Conservation (phyloP, 2,113 vertebrate species). For the Cervus canadensis region DNA sequence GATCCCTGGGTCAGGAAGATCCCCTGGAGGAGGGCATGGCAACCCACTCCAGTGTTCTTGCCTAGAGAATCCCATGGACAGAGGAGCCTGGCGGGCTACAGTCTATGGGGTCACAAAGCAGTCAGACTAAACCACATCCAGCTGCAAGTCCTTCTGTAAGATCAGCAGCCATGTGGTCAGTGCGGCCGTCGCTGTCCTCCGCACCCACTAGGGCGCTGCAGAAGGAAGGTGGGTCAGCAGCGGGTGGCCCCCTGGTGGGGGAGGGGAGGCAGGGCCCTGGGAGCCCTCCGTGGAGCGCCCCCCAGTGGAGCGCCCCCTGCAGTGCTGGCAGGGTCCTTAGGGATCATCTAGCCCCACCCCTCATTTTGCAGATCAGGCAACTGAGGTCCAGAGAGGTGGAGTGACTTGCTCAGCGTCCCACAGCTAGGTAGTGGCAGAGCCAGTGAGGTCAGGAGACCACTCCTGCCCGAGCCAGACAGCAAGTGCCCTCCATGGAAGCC, state of each 20-base stretch:
- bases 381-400: constrained; percentile 1
- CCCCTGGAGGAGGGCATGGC: neutral
- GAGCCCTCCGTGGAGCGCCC: neutral
- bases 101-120: neutral
- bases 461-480: neutral
- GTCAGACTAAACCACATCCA: neutral
- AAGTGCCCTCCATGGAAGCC: neutral
- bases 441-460: neutral
- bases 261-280: neutral
- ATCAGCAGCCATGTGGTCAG: neutral
- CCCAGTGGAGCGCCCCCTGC: too few relatives aligned
- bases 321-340: neutral
- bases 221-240: neutral
- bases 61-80: neutral
- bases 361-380: neutral
- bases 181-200: fast-evolving
- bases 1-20: neutral
- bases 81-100: neutral
- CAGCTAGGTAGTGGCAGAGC: constrained; percentile 44
- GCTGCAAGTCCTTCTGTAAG: neutral
- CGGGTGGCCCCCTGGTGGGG: fast-evolving
- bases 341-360: neutral
- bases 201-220: neutral
- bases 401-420: neutral
- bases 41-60: neutral